Base-by-base conservation (phyloP, 2,797 vertebrate species). In the Rhinichthys osculus region DNA sequence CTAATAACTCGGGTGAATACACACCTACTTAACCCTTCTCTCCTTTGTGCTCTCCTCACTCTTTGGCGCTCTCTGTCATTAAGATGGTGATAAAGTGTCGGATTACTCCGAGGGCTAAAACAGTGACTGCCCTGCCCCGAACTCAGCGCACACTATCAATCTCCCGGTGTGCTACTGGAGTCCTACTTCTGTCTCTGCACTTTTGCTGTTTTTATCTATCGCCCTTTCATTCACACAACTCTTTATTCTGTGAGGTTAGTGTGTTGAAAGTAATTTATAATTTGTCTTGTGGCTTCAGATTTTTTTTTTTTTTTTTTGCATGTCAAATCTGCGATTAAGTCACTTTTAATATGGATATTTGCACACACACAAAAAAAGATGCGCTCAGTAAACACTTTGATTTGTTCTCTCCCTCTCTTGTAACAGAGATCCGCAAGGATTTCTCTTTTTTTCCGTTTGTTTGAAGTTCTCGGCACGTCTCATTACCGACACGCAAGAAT, bases 371-470 rank as follows among this genome's bases (percentile, higher is more conserved):
- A 57, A 64, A 38, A 38, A 27, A 74, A 80, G 23, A 80, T 67
- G 23, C 30, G 33, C 16, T 47, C 57, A 74, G 30, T 64, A 54
- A 82, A 86, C 72, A 70, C 23, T 82, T 82, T 54, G 81, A 78
- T 85, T 79, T 67, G 35, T 64, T 69, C 64, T 86, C 83, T 76
- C 57, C 64, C 17, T 64, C 42, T 13, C 38, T 79, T 74, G 33
- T 84, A 79, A 74, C 33, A 67, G 70, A 77, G 82, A 87, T 87
- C 69, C 69, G 27, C 80, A 42, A 74, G 71, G 62, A 86, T 54
- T 76, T 86, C 57, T 79, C 16, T 57, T 92, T 92, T 92, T 93
- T 90, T 90, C 27, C 90, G 91, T 91, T 92, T 91, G 91, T 93
- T 92, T 92, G 89, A 93, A 94, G 91, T 92, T 92, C 89, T 90